These are phyloP conservation scores for Pterobdella sp. DNA, from an alignment of 2,888 invertebrate genomes.

Conservation along the genomic window DNA sequence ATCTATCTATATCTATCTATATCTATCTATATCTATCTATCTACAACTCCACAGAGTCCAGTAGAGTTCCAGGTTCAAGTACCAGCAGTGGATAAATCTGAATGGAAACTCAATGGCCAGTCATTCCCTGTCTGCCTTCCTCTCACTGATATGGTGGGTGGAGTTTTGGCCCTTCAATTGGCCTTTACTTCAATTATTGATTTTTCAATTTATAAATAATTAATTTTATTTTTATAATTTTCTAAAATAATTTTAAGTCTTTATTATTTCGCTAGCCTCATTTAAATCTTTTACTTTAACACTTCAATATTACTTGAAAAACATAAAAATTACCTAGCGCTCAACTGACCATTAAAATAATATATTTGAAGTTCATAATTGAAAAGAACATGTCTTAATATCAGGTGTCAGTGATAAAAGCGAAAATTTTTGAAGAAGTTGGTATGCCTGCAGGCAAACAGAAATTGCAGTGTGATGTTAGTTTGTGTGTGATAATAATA, in stretches of 20 bases:
- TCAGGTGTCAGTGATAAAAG: conserved; percentile 76
- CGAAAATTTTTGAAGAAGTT: conserved; percentile 72
- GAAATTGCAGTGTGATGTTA: conserved; percentile 77
- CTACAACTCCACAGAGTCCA: conserved; percentile 57
- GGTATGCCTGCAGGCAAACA: conserved; percentile 94
- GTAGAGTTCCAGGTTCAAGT: conserved; percentile 72
- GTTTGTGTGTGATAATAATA: conserved; percentile 24
- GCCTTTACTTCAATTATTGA: background rate
- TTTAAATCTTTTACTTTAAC: too few relatives aligned
- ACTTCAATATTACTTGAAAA: too few relatives aligned
- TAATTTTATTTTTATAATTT: background rate
- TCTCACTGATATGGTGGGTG: conserved; percentile 61
- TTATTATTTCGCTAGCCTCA: background rate
- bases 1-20: background rate
- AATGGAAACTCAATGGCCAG: conserved; percentile 92
- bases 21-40: background rate
- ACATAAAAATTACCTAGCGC: too few relatives aligned
- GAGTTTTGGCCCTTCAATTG: background rate
- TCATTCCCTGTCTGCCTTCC: conserved; percentile 69
- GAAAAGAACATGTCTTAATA: too few relatives aligned
- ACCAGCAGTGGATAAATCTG: conserved; percentile 80
- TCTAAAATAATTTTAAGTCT: background rate
- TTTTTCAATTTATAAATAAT: background rate
- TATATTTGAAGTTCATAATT: too few relatives aligned
- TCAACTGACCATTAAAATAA: too few relatives aligned